Evolutionary conservation across 2,888 invertebrate species (phyloP), one percentile per base, ranked within the genome.

Genomic region (Eledone cirrhosa): DNA sequence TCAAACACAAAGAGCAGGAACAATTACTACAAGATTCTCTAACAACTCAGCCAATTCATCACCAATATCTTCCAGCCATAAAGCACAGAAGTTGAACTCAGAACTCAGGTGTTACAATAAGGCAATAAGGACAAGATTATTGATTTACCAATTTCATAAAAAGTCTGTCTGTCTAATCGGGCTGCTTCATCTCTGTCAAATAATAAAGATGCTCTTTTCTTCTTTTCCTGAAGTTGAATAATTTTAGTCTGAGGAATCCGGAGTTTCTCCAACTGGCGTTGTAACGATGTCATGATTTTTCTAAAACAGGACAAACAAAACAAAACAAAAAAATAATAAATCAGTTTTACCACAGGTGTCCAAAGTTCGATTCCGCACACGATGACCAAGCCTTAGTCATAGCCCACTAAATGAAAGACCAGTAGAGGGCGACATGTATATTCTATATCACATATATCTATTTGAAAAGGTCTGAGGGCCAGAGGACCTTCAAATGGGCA

Each of bases 171-270:
- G 86, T 96, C 95, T 86, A 97, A 94, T 67, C 93, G 93, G 0
- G 97, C 96, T 0, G 98, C 98, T 91, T 97, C 97, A 88, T 95
- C 95, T 0, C 95, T 94, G 87, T 96, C 95, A 90, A 98, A 99
- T 1, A 99, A 91, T 84, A 99, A 93, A 0, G 98, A 98, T 19
- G 94, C 93, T 75, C 94, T 83, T 85, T 87, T 83, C 83, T 86
- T 83, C 81, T 85, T 81, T 77, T 89, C 89, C 67, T 83, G 82
- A 48, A 85, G 85, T 75, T 88, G 83, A 14, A 88, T 78, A 8
- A 83, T 80, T 81, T 88, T 87, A 16, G 90, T 88, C 33, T 90
- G 88, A 0, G 91, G 90, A 47, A 90, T 88, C 69, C 90, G 89
- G 19, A 92, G 85, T 48, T 88, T 85, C 83, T 91, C 88, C 67